phyloP scores from a whole-genome alignment of 2,113 vertebrate species.

The Eulemur macaco region DNA sequence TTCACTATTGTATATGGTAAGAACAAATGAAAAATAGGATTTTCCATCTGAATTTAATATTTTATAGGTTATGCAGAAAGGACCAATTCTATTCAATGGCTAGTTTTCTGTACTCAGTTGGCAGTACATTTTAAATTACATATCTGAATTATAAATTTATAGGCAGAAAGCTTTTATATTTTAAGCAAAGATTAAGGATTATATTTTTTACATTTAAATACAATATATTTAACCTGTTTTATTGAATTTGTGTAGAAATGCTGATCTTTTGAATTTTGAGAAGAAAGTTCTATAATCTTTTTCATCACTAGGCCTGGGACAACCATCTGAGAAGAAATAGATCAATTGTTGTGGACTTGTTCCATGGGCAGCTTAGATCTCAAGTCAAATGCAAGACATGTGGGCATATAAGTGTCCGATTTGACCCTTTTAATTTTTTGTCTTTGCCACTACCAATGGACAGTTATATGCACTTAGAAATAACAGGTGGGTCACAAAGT shows the following conservation, averaged over 20 bases:
- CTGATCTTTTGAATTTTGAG: slow-evolving; percentile 40
- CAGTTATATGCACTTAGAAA: slow-evolving; percentile 99
- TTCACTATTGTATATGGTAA: not conserved
- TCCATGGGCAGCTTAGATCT: slow-evolving; percentile 98
- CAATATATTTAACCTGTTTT: not conserved
- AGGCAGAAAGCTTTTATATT: not conserved
- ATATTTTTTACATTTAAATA: slow-evolving; percentile 35
- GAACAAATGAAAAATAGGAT: slow-evolving; percentile 24
- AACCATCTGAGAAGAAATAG: slow-evolving; percentile 97
- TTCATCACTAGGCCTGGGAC: slow-evolving; percentile 93
- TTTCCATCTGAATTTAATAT: slow-evolving; percentile 31
- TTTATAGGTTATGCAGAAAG: not conserved
- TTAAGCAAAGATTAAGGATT: slow-evolving; percentile 11
- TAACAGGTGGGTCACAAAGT: slow-evolving; percentile 89
- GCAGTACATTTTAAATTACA: slow-evolving; percentile 9
- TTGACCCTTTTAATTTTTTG: slow-evolving; percentile 99
- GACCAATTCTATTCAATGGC: not conserved
- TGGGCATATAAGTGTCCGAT: slow-evolving; percentile 97
- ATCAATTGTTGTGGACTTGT: slow-evolving; percentile 98
- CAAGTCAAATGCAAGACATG: slow-evolving; percentile 99
- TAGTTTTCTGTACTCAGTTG: slow-evolving; percentile 14
- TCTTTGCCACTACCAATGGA: slow-evolving; percentile 99
- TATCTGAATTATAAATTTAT: not conserved
- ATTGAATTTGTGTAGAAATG: slow-evolving; percentile 49
- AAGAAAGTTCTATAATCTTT: not conserved